These are phyloP conservation scores for Stichodactyla mertensii DNA, from an alignment of 64 coral and sea anemone genomes.

Conservation along the genomic window DNA sequence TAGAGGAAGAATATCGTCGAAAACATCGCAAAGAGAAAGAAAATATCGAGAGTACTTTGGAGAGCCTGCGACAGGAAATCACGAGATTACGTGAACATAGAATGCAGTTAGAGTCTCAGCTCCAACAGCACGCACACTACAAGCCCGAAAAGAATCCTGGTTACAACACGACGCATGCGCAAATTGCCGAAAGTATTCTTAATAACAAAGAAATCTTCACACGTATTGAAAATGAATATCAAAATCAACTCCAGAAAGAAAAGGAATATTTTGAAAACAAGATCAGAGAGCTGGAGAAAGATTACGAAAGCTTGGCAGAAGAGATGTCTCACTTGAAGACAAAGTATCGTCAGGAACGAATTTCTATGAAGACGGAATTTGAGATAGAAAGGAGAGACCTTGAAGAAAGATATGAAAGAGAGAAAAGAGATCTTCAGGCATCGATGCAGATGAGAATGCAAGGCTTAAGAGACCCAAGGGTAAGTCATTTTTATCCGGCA, in stretches of 20 bases:
- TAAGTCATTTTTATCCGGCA: neutral
- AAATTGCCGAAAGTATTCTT: neutral
- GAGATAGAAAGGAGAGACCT: conserved; percentile 63
- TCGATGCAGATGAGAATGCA: conserved; percentile 37
- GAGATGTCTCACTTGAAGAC: conserved; percentile 56
- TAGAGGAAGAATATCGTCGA: conserved; percentile 46
- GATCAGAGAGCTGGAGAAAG: conserved; percentile 32
- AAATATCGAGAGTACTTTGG: conserved; percentile 74
- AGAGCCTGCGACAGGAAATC: conserved; percentile 63
- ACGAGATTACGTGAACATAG: conserved; percentile 51
- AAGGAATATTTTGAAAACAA: conserved; percentile 51
- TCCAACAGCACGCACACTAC: conserved; percentile 21
- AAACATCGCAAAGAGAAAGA: conserved; percentile 70
- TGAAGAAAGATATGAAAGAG: conserved; percentile 65
- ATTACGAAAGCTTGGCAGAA: conserved; percentile 47
- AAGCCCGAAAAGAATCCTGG: conserved; percentile 5
- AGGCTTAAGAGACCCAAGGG: conserved; percentile 15
- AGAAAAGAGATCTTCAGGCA: conserved; percentile 52
- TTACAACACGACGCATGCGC: neutral
- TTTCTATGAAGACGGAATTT: conserved; percentile 44
- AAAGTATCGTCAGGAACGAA: conserved; percentile 61
- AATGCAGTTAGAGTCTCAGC: conserved; percentile 59
- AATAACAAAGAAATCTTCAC: conserved; percentile 31
- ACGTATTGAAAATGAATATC: conserved; percentile 64
- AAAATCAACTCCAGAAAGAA: conserved; percentile 55